Conservation (phyloP, 2,113 vertebrate genomes). For the Physeter macrocephalus region DNA sequence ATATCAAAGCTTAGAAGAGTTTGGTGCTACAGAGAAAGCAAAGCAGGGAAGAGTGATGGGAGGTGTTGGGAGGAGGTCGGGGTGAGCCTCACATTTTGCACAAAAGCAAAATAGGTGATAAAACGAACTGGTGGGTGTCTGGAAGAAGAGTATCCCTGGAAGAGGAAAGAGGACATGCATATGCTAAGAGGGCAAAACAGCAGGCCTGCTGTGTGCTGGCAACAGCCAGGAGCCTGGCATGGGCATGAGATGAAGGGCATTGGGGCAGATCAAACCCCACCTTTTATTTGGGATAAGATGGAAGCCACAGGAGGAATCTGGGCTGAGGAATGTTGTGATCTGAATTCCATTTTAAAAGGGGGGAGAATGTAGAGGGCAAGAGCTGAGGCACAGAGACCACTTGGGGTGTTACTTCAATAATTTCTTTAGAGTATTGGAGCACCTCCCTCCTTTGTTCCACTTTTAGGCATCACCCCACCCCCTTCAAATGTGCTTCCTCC, state of each 20-base stretch:
- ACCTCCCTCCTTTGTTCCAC: neutral
- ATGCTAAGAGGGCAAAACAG: neutral
- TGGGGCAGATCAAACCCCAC: too few species aligned
- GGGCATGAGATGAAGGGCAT: rapidly evolving
- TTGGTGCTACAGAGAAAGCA: neutral
- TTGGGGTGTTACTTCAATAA: neutral
- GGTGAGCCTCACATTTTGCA: neutral
- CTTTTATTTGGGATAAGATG: neutral
- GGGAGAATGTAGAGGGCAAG: neutral
- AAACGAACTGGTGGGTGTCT: too few species aligned
- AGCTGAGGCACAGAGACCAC: neutral
- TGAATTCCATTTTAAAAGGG: neutral
- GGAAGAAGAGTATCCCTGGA: neutral
- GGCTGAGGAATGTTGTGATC: neutral
- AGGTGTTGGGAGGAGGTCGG: neutral
- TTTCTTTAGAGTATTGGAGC: neutral
- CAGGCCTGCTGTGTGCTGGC: too few species aligned
- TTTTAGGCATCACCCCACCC: neutral
- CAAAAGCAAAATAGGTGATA: neutral
- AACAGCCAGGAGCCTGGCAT: neutral
- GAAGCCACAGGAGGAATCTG: neutral
- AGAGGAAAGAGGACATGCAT: neutral
- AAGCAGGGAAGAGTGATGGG: neutral
- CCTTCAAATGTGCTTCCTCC: neutral
- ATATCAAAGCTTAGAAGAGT: neutral